A percentile compares a stretch with the other conserved stretches of the same genome.
phyloP scores from a whole-genome alignment of 2,113 vertebrate species.

The Candoia aspera region DNA sequence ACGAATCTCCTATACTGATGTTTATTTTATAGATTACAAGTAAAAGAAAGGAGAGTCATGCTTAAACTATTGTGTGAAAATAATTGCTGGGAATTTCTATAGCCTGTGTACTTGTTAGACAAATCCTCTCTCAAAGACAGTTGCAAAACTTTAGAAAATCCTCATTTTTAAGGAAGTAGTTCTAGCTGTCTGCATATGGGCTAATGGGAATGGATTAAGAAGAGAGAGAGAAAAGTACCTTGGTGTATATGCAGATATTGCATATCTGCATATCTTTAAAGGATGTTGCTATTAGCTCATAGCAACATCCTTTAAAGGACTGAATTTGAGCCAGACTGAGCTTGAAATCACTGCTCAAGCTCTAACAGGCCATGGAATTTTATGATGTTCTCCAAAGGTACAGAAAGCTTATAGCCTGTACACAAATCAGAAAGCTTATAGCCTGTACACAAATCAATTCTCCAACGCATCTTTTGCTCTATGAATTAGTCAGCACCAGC shows the following conservation, averaged over 20 bases:
- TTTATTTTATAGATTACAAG: conserved; percentile 4
- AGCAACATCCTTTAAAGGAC: neutral
- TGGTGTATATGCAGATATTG: neutral
- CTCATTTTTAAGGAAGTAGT: neutral
- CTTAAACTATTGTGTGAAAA: neutral
- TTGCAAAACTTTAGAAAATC: neutral
- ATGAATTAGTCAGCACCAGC: neutral
- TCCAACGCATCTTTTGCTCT: neutral
- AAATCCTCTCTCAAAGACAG: neutral
- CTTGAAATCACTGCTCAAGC: neutral
- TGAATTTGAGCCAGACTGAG: neutral
- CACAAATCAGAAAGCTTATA: neutral
- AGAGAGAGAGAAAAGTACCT: neutral
- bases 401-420: too few species aligned
- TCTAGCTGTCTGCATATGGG: neutral
- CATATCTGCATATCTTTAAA: too few species aligned
- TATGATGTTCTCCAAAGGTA: neutral
- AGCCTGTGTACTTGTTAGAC: neutral
- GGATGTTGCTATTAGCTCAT: neutral
- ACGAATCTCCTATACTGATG: neutral
- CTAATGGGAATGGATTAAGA: neutral
- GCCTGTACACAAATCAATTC: neutral
- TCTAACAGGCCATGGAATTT: neutral
- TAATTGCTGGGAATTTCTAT: neutral
- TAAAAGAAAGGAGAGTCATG: neutral